Conservation (phyloP, 2,888 invertebrate genomes). For the Eupithecia abbreviata region DNA sequence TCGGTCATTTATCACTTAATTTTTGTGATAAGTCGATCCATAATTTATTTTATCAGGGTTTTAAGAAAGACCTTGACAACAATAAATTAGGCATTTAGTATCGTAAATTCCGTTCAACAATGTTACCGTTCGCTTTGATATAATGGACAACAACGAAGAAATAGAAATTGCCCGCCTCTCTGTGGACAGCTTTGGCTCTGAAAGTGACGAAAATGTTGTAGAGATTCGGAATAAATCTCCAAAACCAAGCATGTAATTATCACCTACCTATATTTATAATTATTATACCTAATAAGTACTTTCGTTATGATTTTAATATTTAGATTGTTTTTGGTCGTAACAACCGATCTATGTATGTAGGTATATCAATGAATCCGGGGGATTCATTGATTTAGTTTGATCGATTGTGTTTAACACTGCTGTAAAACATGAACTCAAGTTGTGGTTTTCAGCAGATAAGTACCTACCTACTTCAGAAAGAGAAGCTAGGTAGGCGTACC, state of each 20-base stretch:
- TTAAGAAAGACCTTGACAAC: constrained; percentile 24
- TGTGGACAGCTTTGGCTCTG: constrained; percentile 22
- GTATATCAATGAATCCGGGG: no score
- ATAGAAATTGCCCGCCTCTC: constrained; percentile 18
- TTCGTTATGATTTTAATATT: neutral
- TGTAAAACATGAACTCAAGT: neutral
- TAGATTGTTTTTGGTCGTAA: neutral
- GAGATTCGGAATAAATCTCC: constrained; percentile 19
- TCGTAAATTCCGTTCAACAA: constrained; percentile 18
- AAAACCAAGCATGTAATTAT: constrained; percentile 28
- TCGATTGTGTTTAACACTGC: neutral
- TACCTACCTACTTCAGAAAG: neutral
- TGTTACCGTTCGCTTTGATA: constrained; percentile 25
- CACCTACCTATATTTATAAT: neutral
- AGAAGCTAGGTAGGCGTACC: neutral
- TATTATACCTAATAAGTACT: neutral
- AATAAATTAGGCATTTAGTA: constrained; percentile 9
- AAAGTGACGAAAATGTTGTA: constrained; percentile 22
- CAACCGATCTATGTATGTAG: no score
- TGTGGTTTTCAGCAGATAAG: neutral
- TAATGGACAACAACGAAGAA: constrained; percentile 19
- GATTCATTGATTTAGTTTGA: no score
- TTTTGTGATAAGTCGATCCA: constrained; percentile 20
- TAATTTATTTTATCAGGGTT: constrained; percentile 26
- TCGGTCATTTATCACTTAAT: constrained; percentile 28